Percentiles rank a stretch among this genome's conserved stretches.
Conservation (phyloP, 2,113 vertebrate species). For the Himantopus leucocephalus region DNA sequence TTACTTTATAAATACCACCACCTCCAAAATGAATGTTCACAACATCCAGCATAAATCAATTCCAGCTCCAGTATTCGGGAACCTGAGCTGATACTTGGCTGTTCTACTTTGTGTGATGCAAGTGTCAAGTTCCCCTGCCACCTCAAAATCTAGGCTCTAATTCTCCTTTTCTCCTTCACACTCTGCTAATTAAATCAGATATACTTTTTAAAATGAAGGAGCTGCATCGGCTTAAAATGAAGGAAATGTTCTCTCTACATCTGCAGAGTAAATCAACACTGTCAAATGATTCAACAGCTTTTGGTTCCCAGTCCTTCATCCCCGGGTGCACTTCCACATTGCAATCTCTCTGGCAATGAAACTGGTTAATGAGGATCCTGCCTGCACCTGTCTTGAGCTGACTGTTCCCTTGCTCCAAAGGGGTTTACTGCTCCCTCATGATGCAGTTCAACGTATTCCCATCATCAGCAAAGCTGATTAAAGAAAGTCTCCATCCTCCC, state of each 20-base stretch:
- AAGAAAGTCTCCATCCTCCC: neutral
- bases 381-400: neutral
- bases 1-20: neutral
- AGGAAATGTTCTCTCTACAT: neutral
- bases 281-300: neutral
- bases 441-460: neutral
- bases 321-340: neutral
- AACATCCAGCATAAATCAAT: neutral
- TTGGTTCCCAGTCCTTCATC: neutral
- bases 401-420: neutral
- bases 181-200: neutral
- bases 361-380: neutral
- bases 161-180: neutral
- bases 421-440: neutral
- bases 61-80: neutral
- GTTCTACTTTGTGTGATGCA: neutral
- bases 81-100: constrained; percentile 13
- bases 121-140: neutral
- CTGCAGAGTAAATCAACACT: neutral
- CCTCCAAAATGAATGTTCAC: neutral
- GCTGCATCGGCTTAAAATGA: neutral
- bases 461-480: neutral
- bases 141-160: neutral
- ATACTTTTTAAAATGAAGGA: neutral
- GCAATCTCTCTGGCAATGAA: neutral